These are phyloP conservation scores for Leptinotarsa undecemlineata DNA, from an alignment of 1,140 invertebrate species.

Conservation along the genomic window DNA sequence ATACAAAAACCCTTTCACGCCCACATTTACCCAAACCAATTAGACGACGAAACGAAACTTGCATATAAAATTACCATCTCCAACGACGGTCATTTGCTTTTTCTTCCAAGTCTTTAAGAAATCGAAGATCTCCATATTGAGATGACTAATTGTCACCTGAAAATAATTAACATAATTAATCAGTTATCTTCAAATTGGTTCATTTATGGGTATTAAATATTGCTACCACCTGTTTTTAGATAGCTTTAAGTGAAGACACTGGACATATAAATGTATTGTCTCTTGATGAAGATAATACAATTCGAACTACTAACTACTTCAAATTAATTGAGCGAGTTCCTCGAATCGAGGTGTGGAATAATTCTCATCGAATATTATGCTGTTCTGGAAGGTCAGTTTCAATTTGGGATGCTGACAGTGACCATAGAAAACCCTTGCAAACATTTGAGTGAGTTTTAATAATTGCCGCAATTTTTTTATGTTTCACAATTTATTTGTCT, in stretches of 20 bases:
- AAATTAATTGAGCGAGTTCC: slow-evolving; percentile 33
- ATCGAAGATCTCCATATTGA: too few species aligned
- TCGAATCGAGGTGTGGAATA: slow-evolving; percentile 42
- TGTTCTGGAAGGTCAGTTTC: slow-evolving; percentile 36
- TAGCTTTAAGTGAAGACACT: slow-evolving; percentile 45
- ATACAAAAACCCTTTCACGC: too few species aligned
- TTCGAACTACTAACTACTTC: slow-evolving; percentile 35
- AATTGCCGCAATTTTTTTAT: not conserved
- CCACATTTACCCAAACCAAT: too few species aligned
- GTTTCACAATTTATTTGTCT: too few species aligned
- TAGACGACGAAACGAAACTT: too few species aligned
- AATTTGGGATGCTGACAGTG: slow-evolving; percentile 34
- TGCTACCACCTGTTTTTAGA: slow-evolving; percentile 29
- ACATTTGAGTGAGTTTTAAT: slow-evolving; percentile 29
- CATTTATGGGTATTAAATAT: too few species aligned
- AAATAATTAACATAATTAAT: too few species aligned
- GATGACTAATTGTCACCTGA: too few species aligned
- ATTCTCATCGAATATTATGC: slow-evolving; percentile 32
- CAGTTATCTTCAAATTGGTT: too few species aligned
- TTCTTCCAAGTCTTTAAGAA: too few species aligned
- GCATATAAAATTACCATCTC: too few species aligned
- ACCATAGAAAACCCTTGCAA: slow-evolving; percentile 29
- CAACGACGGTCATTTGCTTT: too few species aligned
- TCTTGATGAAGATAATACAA: slow-evolving; percentile 31
- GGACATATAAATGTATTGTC: slow-evolving; percentile 37